Evolutionary conservation across 2,113 vertebrate species (phyloP), one percentile per base, ranked within the genome.

Genomic region (Marcusenius ussheri): DNA sequence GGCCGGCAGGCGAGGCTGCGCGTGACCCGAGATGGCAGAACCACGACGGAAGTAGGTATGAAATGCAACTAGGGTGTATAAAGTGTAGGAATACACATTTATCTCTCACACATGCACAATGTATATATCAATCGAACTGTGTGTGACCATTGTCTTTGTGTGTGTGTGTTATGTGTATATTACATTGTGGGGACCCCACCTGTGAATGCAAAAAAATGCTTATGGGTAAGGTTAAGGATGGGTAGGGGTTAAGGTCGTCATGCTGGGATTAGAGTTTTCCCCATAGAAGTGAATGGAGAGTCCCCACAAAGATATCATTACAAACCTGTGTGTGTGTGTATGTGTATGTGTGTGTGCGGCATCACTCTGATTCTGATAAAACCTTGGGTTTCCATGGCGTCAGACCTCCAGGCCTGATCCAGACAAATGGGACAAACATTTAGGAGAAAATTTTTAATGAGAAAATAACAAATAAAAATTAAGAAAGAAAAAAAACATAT

Each of bases 321-420:
- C 17, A 21, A 53, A 53, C 21, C 2, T 66, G 9, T 27, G 7
- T 66, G 24, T 27, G 24, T 8, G 58, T 58, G 53, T 8, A 1
- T 24, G 5, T 21, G 19, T 56, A 5, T 24, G 1, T 66, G 24
- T 11, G 9, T 9, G 62, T 3, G 0, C 51, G 5, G 4, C 5
- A 53, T 53, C 51, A 85, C 83, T 45, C 42, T 3, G 2, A 47
- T 49, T 46, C 83, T n/a, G 45, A 89, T 88, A 50, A 27, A 86
- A 70, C 74, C 84, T 88, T 80, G 47, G 53, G 35, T 87, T 90
- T 89, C 21, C 62, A 89, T 87, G 66, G 77, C 53, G 89, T 74
- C 74, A 80, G 56, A 92, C 91, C n/a, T 27, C 9, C 70, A 74
- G 70, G 31, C 31, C 70, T 5, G 31, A 74, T 35, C 31, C 13